phyloP scores from a whole-genome alignment of 2,888 invertebrate species.

The Ommatoiulus sabulosus region DNA sequence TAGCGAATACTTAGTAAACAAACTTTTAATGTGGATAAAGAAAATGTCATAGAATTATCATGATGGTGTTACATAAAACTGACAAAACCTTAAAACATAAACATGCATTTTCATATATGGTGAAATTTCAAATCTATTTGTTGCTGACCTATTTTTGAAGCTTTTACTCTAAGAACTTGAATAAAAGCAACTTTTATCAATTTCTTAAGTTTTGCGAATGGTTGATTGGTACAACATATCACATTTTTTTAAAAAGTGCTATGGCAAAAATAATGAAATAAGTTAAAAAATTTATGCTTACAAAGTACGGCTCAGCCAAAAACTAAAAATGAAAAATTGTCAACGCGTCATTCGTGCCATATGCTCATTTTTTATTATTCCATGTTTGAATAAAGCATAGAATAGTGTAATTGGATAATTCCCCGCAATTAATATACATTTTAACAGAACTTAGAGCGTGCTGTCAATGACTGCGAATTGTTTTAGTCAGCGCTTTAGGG shows the following conservation, averaged over 20 bases:
- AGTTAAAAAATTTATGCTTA: too few relatives aligned
- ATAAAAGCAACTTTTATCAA: too few relatives aligned
- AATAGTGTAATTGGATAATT: not conserved
- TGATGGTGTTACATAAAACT: not conserved
- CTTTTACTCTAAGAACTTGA: too few relatives aligned
- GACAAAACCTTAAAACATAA: not conserved
- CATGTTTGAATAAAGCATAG: not conserved
- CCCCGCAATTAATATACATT: not conserved
- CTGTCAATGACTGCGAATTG: constrained; percentile 7
- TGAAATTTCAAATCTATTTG: too few relatives aligned
- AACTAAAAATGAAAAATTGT: too few relatives aligned
- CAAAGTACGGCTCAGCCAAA: too few relatives aligned
- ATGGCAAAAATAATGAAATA: too few relatives aligned
- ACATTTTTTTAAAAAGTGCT: too few relatives aligned
- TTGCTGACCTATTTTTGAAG: too few relatives aligned
- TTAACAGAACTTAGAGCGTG: not conserved
- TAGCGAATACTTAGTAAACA: constrained; percentile 3
- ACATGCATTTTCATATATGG: too few relatives aligned
- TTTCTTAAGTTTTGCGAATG: too few relatives aligned
- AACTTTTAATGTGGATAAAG: not conserved
- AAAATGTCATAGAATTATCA: not conserved
- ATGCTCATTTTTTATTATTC: not conserved
- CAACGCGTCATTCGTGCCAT: not conserved
- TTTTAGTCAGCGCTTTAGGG: constrained; percentile 9
- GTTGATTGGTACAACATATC: too few relatives aligned